Percentiles rank a stretch among this genome's conserved stretches.
Evolutionary conservation across 2,113 vertebrate genomes (phyloP).

Genomic region (Pedetes capensis): DNA sequence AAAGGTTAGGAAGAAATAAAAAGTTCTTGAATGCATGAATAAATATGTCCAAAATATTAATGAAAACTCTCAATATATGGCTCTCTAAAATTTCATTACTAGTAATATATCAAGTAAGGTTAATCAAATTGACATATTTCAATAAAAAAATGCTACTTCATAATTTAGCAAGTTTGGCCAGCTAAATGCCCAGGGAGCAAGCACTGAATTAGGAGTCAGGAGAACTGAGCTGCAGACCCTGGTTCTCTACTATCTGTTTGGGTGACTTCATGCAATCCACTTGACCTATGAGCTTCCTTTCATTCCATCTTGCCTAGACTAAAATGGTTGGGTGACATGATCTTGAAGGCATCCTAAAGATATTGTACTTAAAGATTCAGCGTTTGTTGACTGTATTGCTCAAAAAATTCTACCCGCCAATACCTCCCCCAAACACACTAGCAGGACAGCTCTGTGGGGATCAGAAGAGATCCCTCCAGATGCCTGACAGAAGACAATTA

Average conservation of each 20-base stretch:
- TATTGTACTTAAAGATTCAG: neutral
- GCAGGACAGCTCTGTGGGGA: neutral
- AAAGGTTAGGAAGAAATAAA: conserved; percentile 10
- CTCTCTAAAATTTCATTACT: neutral
- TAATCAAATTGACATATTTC: neutral
- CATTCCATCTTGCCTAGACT: neutral
- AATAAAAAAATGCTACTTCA: neutral
- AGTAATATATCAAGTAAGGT: neutral
- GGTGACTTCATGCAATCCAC: neutral
- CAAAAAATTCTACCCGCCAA: neutral
- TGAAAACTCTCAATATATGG: neutral
- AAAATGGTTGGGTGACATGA: neutral
- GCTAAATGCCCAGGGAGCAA: neutral
- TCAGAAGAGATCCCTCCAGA: neutral
- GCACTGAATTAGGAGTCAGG: neutral
- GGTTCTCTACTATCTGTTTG: neutral
- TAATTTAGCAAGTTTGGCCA: neutral
- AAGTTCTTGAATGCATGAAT: neutral
- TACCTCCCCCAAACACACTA: neutral
- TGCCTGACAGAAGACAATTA: neutral
- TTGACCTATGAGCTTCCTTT: neutral
- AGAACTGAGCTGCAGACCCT: neutral
- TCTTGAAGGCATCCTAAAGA: neutral
- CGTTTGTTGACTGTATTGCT: neutral
- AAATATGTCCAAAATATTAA: conserved; percentile 13